These are phyloP conservation scores for Enteromius mattozi DNA, from an alignment of 2,797 vertebrate species.

Conservation along the genomic window DNA sequence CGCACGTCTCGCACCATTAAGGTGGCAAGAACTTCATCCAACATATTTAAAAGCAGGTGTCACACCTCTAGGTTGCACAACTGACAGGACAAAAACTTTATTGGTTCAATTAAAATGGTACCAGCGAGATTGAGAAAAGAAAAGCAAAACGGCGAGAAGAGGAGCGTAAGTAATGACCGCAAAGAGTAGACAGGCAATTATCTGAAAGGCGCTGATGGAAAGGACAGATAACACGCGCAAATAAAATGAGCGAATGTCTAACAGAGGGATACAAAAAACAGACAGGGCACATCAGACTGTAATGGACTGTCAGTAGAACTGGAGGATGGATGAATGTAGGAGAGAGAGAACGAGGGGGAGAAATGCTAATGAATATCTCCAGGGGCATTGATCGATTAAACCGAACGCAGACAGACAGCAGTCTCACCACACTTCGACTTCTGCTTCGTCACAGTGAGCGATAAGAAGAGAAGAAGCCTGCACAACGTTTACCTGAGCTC, in stretches of 20 bases:
- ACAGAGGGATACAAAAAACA: conserved; percentile 26
- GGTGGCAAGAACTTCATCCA: not conserved
- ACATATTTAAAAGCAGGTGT: not conserved
- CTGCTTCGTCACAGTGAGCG: conserved; percentile 27
- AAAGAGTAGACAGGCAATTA: conserved; percentile 35
- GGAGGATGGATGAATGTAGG: conserved; percentile 29
- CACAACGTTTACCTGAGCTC: not conserved
- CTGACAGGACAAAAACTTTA: not conserved
- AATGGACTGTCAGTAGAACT: conserved; percentile 40
- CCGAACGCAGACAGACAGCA: conserved; percentile 42
- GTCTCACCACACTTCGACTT: conserved; percentile 37
- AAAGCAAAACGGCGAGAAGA: not conserved
- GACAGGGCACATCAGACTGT: conserved; percentile 21
- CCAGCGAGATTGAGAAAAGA: not conserved
- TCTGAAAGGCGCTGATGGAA: conserved; percentile 21
- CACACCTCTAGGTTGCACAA: not conserved
- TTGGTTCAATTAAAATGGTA: conserved; percentile 18
- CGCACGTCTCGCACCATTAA: conserved; percentile 20
- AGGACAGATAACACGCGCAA: conserved; percentile 19
- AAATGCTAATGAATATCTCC: conserved; percentile 58
- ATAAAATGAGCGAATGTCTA: conserved; percentile 10
- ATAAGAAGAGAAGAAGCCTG: conserved; percentile 21
- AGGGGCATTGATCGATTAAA: conserved; percentile 55
- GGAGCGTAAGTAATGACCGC: not conserved
- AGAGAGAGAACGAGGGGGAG: conserved; percentile 23